Conservation (phyloP, 2,888 invertebrate genomes). For the Meliscaeva auricollis region DNA sequence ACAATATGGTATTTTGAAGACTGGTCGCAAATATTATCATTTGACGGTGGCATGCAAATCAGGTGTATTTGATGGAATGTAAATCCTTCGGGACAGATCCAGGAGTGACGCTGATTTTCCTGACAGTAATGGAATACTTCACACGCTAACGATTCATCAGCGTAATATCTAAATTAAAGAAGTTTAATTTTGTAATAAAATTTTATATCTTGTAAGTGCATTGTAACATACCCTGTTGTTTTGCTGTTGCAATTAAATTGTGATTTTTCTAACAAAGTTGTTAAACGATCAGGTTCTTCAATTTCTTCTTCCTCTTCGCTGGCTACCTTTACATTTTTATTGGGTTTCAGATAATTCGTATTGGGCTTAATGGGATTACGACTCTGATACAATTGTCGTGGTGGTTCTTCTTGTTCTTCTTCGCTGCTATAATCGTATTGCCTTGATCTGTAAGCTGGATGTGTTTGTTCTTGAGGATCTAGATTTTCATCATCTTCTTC, state of each 20-base stretch:
- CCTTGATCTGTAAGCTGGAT: slow-evolving; percentile 81
- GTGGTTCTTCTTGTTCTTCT: slow-evolving; percentile 83
- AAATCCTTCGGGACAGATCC: slow-evolving; percentile 97
- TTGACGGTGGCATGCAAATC: slow-evolving; percentile 96
- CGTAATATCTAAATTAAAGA: slow-evolving; percentile 88
- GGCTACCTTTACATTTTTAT: slow-evolving; percentile 77
- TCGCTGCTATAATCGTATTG: slow-evolving; percentile 82
- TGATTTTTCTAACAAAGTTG: slow-evolving; percentile 91
- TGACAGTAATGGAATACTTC: slow-evolving; percentile 98
- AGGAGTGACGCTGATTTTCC: slow-evolving; percentile 94
- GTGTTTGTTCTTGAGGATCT: slow-evolving; percentile 83
- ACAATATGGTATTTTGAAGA: slow-evolving; percentile 96
- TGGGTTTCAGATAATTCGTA: slow-evolving; percentile 79
- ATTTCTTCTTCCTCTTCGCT: slow-evolving; percentile 89
- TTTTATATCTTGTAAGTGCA: not conserved
- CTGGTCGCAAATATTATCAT: slow-evolving; percentile 94
- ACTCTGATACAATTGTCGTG: slow-evolving; percentile 81
- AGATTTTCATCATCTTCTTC: slow-evolving; percentile 82
- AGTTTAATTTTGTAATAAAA: not conserved
- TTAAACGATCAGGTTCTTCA: slow-evolving; percentile 93
- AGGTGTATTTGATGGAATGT: slow-evolving; percentile 90
- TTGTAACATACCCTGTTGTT: slow-evolving; percentile 87
- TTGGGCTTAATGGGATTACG: slow-evolving; percentile 81
- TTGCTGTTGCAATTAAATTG: slow-evolving; percentile 92
- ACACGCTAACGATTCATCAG: slow-evolving; percentile 94